A percentile compares a stretch with the other conserved stretches of the same genome.
Evolutionary conservation across 2,888 invertebrate genomes (phyloP).

Genomic region (Taphrorychus bicolor): DNA sequence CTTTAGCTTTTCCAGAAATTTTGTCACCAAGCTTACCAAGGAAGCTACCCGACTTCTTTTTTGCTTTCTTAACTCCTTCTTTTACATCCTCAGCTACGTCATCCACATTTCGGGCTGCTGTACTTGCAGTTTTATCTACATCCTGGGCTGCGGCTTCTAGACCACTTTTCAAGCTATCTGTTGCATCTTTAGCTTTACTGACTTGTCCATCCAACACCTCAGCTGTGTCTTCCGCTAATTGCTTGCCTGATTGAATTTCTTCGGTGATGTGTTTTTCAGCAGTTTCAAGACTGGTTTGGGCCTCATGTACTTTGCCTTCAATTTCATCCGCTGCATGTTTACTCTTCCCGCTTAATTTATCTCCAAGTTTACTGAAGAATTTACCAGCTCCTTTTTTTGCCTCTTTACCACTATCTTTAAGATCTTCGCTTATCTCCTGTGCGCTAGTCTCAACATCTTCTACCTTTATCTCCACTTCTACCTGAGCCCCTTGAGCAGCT

Average conservation of each 20-base stretch:
- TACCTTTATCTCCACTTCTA: conserved; percentile 21
- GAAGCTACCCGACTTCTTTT: conserved; percentile 41
- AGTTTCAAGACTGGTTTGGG: not conserved
- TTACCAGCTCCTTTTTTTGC: conserved; percentile 40
- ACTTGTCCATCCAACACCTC: conserved; percentile 23
- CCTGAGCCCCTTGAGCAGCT: not conserved
- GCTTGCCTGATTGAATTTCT: not conserved
- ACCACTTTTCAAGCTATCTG: too few relatives aligned
- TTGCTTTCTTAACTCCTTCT: conserved; percentile 17
- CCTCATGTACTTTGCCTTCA: not conserved
- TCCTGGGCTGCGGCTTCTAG: conserved; percentile 42
- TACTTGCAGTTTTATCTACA: conserved; percentile 18
- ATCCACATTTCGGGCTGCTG: not conserved
- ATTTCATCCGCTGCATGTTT: not conserved
- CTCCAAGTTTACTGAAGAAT: conserved; percentile 29
- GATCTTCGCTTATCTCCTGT: not conserved
- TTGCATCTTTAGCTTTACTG: conserved; percentile 45
- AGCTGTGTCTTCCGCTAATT: not conserved
- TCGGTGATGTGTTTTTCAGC: not conserved
- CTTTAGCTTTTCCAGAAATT: conserved; percentile 19
- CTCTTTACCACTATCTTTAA: conserved; percentile 13
- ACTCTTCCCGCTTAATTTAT: not conserved
- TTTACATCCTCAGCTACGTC: not conserved
- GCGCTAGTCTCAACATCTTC: conserved; percentile 22
- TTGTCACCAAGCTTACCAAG: conserved; percentile 41